Evolutionary conservation across 2,888 invertebrate species (phyloP), one percentile per base, ranked within the genome.

Genomic region (Lasioglossum marginatum): DNA sequence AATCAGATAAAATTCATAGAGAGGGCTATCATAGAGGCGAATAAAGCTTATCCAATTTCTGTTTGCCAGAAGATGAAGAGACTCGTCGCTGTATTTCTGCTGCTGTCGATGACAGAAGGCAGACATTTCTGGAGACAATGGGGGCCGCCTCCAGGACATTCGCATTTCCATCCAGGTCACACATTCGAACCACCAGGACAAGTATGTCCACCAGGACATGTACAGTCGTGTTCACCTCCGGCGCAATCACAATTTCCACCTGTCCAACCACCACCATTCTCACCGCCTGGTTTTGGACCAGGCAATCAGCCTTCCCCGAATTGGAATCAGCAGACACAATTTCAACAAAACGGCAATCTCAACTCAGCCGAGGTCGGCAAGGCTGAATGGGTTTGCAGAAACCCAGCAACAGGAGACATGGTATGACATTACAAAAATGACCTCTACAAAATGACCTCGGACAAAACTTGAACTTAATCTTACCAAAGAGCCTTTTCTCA

Each of bases 311-410:
- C 5, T 14, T 34, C 2, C 5, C 57, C 31, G 14, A 70, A 78
- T 40, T 70, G 52, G 52, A 4, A 37, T 52, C 66, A 40, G 31
- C 19, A 48, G 5, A 16, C 14, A n/a, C 12, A 57, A 12, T 52
- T 57, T 0, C 75, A 74, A 43, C 27, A 43, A 16, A 37, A 12
- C 27, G 14, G 6, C n/a, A 40, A 43, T 10, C 23, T 19, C 19
- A 34, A 63, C 34, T 31, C 63, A 0, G 1, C 43, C 1, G 27
- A 27, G 14, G 12, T 45, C 1, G 31, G 1, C 2, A 78, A 86
- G 8, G 82, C 88, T 6, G 89, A 90, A 52, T 93, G 92, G 93
- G 72, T 93, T 57, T 93, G 93, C 81, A 87, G 70, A 6, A 91
- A 88, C 83, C 83, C 83, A 6, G 87, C 80, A 60, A 91, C 88